These are phyloP conservation scores for Agrotis segetum DNA, from an alignment of 2,888 invertebrate genomes.

Conservation along the genomic window DNA sequence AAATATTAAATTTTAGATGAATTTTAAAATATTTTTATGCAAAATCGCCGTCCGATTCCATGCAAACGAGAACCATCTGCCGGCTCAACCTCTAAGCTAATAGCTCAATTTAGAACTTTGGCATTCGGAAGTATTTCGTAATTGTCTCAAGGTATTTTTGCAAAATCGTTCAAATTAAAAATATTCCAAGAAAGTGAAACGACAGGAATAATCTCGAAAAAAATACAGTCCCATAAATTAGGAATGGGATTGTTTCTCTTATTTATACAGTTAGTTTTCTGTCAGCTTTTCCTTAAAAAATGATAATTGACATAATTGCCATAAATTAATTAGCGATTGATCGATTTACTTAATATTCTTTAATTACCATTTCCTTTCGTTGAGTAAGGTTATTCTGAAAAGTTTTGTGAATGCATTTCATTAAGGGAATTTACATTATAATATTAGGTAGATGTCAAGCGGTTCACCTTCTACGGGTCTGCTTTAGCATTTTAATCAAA, in stretches of 20 bases:
- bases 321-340: background rate
- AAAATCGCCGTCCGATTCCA: background rate
- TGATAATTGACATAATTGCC: background rate
- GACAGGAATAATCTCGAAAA: background rate
- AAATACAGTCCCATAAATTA: background rate
- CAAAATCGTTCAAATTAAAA: slow-evolving; percentile 15
- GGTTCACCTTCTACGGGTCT: slow-evolving; percentile 76
- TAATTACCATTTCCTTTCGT: slow-evolving; percentile 24
- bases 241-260: no score
- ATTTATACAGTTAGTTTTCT: no score
- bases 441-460: slow-evolving; percentile 63
- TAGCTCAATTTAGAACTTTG: slow-evolving; percentile 52
- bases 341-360: slow-evolving; percentile 6
- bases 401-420: slow-evolving; percentile 40
- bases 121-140: slow-evolving; percentile 58
- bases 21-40: slow-evolving; percentile 7
- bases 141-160: slow-evolving; percentile 42
- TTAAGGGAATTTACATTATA: slow-evolving; percentile 50
- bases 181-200: slow-evolving; percentile 18
- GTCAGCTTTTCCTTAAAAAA: no score
- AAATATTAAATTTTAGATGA: slow-evolving; percentile 1
- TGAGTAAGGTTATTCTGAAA: slow-evolving; percentile 40
- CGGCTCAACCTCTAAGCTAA: slow-evolving; percentile 49
- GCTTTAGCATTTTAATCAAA: slow-evolving; percentile 55
- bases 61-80: slow-evolving; percentile 34